Evolutionary conservation across 2,797 vertebrate genomes (phyloP), one percentile per base, ranked within the genome.

Genomic region (Catamblyrhynchus diadema): DNA sequence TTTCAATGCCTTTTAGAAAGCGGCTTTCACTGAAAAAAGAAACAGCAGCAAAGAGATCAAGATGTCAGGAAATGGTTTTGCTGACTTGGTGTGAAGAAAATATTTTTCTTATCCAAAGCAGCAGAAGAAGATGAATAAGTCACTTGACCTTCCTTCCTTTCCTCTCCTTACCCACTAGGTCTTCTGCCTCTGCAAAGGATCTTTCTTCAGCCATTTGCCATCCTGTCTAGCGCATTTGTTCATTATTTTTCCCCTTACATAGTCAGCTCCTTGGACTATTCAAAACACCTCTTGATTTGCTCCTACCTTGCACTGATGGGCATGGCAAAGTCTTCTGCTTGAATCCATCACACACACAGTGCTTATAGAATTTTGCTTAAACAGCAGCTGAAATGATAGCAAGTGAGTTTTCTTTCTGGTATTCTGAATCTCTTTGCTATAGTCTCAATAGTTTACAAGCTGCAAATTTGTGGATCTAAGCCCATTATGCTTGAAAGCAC

Each of bases 91-190:
- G 66, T 3, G 11, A 88, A 94, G 80, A 94, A 93, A 92, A 88
- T 88, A 94, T 81, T 81, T 93, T 91, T 90, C 87, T 90, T 95
- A 94, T 81, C 91, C 89, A 73, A 81, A 94, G 80, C 1, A 0
- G 25, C 70, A 84, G 73, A 94, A 96, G 86, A 45, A 95, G 87
- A 80, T 95, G 89, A 96, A 75, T 79, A 95, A 95, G 91, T 85
- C 66, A 53, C 82, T 95, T 93, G 61, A 86, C 87, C 80, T 96
- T 97, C 95, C 94, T 96, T 95, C 95, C 88, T 93, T 93, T 90
- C 66, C 32, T 89, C 47, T 73, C 60, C n/a, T 91, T 41, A 50
- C 56, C 79, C 77, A 56, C 32, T 70, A 73, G 51, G 45, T 48
- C 47, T 75, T 90, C 70, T 88, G 62, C 39, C 70, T 67, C 39